Evolutionary conservation across 2,113 vertebrate species (phyloP).

Genomic region (Nyctereutes procyonoides): DNA sequence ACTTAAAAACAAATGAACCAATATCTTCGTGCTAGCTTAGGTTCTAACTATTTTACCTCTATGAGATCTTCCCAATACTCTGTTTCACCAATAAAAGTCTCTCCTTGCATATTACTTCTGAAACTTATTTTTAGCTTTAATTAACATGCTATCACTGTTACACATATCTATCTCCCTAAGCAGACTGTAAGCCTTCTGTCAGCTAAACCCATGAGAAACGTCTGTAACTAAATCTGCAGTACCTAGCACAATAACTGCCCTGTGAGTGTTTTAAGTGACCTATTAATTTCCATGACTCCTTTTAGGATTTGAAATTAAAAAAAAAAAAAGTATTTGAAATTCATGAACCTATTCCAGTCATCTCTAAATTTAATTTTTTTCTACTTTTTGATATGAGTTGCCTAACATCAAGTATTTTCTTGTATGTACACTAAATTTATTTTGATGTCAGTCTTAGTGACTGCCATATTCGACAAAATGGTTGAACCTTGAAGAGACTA

Average conservation of each 20-base stretch:
- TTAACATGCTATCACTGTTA: not conserved
- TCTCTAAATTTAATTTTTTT: not conserved
- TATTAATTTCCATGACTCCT: not conserved
- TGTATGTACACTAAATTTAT: slow-evolving; percentile 26
- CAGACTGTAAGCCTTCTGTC: not conserved
- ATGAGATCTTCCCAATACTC: not conserved
- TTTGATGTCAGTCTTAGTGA: slow-evolving; percentile 12
- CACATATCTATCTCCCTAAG: not conserved
- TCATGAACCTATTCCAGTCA: not conserved
- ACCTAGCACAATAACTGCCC: not conserved
- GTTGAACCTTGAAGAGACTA: not conserved
- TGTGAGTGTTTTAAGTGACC: not conserved
- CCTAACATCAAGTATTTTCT: not conserved
- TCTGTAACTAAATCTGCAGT: not conserved
- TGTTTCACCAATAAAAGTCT: not conserved
- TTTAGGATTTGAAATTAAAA: not conserved
- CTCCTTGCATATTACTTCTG: not conserved
- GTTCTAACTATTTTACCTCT: not conserved
- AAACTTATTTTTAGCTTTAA: not conserved
- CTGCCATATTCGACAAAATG: not conserved
- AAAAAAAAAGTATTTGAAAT: not conserved
- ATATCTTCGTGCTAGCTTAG: not conserved
- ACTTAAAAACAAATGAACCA: not conserved
- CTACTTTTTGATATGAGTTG: not conserved
- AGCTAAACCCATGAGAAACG: not conserved